Evolutionary conservation across 2,888 invertebrate genomes (phyloP).

Genomic region (Hecatera dysodea): DNA sequence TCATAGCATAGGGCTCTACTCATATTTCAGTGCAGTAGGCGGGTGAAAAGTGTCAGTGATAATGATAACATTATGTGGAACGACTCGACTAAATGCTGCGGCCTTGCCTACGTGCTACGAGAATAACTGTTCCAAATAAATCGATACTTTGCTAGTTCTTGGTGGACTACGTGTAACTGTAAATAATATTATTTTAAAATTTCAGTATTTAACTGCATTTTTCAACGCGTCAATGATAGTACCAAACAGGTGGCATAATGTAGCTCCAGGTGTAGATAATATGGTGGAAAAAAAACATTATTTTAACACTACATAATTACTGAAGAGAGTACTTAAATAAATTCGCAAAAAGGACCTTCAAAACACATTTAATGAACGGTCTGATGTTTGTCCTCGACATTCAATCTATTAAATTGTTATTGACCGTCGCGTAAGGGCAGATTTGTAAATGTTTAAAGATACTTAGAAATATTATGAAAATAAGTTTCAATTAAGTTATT

Average conservation of each 20-base stretch:
- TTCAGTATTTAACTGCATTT: neutral
- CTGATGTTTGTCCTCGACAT: conserved; percentile 2
- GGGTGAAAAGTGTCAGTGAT: conserved; percentile 25
- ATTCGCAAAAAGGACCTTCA: neutral
- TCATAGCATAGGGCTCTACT: too few species aligned
- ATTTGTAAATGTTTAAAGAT: conserved; percentile 29
- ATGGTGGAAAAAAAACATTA: neutral
- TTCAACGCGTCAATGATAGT: neutral
- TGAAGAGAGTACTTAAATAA: conserved; percentile 2
- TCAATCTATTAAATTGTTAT: conserved; percentile 26
- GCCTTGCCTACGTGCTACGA: conserved; percentile 30
- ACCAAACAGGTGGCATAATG: neutral
- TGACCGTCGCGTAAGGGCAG: conserved; percentile 9
- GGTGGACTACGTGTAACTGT: neutral
- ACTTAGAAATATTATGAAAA: too few species aligned
- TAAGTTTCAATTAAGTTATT: neutral
- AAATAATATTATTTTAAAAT: neutral
- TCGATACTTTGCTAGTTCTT: conserved; percentile 21
- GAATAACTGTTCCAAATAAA: conserved; percentile 42
- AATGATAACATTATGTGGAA: conserved; percentile 22
- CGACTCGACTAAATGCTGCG: conserved; percentile 27
- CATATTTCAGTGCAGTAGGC: conserved; percentile 22
- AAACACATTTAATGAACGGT: conserved; percentile 9
- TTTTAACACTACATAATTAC: neutral
- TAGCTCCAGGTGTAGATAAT: neutral